Conservation (phyloP, 2,113 vertebrate species). For the Dasyurus viverrinus region DNA sequence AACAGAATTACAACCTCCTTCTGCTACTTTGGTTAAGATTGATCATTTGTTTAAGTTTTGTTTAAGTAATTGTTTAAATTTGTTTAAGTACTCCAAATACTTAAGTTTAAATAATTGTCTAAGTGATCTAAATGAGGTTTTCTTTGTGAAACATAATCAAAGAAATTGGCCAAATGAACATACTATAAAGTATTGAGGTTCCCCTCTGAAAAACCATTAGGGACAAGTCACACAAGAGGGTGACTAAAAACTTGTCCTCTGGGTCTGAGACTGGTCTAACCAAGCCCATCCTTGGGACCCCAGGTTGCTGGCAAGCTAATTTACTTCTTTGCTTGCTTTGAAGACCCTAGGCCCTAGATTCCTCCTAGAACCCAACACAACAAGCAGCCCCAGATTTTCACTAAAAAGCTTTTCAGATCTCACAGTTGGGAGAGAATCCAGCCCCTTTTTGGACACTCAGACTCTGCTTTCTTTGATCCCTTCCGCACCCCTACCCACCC, state of each 20-base stretch:
- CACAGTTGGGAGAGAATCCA: not conserved
- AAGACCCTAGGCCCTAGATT: not conserved
- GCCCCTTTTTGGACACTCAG: not conserved
- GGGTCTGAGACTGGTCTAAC: not conserved
- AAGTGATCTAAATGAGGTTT: not conserved
- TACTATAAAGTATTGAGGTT: not conserved
- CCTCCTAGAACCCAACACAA: not conserved
- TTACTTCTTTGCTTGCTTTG: conserved; percentile 11
- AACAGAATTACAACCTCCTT: not conserved
- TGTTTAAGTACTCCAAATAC: too few relatives aligned
- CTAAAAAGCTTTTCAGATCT: not conserved
- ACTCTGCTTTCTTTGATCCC: not conserved
- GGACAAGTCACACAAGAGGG: not conserved
- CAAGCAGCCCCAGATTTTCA: not conserved
- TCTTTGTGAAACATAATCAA: not conserved
- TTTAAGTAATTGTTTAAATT: too few relatives aligned
- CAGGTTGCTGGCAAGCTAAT: conserved; percentile 13
- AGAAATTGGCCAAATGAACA: not conserved
- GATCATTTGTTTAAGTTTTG: not conserved
- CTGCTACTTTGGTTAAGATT: not conserved
- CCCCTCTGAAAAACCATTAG: not conserved
- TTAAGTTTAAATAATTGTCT: not conserved
- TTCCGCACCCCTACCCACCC: not conserved
- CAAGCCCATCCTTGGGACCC: not conserved
- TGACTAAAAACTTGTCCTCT: not conserved